These are phyloP conservation scores for Osmerus mordax DNA, from an alignment of 2,113 vertebrate genomes.

Conservation along the genomic window DNA sequence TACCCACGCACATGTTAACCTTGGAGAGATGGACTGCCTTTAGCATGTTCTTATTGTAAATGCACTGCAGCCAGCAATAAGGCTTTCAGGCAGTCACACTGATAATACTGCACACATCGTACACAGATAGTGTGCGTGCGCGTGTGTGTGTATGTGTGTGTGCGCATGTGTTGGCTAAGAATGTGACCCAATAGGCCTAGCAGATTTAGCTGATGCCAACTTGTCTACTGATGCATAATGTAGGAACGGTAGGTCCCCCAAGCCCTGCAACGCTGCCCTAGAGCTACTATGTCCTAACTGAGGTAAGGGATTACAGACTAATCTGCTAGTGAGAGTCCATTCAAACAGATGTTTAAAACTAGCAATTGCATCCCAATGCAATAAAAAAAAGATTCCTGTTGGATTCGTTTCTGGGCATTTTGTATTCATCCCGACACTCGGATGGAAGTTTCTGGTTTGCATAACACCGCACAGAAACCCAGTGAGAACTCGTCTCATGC, in stretches of 20 bases:
- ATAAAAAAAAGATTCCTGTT: not conserved
- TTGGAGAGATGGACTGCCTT: constrained; percentile 18
- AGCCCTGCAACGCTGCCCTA: not conserved
- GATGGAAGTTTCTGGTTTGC: no score
- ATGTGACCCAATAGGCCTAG: not conserved
- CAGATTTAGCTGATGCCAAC: constrained; percentile 1
- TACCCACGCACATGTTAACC: constrained; percentile 10
- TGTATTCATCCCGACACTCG: no score
- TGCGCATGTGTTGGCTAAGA: not conserved
- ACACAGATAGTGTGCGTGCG: not conserved
- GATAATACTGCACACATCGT: not conserved
- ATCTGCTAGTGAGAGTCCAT: not conserved
- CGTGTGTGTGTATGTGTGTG: not conserved
- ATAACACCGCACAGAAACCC: no score
- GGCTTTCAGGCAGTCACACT: not conserved
- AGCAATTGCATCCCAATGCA: not conserved
- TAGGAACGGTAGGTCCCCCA: not conserved
- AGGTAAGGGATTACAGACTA: not conserved
- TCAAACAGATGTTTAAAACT: not conserved
- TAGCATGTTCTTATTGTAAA: constrained; percentile 5
- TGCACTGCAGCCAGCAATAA: not conserved
- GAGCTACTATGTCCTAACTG: not conserved
- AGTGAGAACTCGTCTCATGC: no score
- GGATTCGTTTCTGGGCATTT: no score
- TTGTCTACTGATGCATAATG: not conserved